phyloP scores from a whole-genome alignment of 2,888 invertebrate species.

The Melieria omissa region DNA sequence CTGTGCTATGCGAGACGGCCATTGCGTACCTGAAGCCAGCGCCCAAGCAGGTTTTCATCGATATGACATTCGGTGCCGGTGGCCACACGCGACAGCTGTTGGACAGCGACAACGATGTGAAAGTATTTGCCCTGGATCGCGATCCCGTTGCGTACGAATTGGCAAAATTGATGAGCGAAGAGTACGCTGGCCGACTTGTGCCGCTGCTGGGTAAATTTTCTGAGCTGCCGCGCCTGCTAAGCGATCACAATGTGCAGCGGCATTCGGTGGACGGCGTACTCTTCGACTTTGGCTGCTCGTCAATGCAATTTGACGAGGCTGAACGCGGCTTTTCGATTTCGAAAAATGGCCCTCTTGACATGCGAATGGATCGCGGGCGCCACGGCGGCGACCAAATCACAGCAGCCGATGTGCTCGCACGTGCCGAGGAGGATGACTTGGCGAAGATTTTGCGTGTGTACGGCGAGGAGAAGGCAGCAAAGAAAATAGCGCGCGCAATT shows the following conservation, averaged over 20 bases:
- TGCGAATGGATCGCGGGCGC: slow-evolving; percentile 91
- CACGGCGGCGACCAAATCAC: slow-evolving; percentile 78
- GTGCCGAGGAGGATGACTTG: slow-evolving; percentile 81
- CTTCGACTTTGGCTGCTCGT: slow-evolving; percentile 94
- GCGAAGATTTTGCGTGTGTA: slow-evolving; percentile 88
- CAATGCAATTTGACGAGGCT: slow-evolving; percentile 90
- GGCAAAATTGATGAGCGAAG: slow-evolving; percentile 73
- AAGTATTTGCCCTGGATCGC: slow-evolving; percentile 85
- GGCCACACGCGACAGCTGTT: slow-evolving; percentile 86
- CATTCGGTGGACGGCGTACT: slow-evolving; percentile 85
- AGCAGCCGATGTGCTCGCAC: slow-evolving; percentile 87
- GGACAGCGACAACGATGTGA: slow-evolving; percentile 73
- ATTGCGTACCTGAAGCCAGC: slow-evolving; percentile 74
- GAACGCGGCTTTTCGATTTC: slow-evolving; percentile 87
- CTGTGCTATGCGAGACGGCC: slow-evolving; percentile 81
- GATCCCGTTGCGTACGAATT: slow-evolving; percentile 83
- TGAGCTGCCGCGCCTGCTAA: slow-evolving; percentile 79
- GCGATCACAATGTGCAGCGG: slow-evolving; percentile 70
- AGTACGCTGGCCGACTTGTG: slow-evolving; percentile 77
- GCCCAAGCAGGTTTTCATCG: slow-evolving; percentile 77
- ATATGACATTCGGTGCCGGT: slow-evolving; percentile 97
- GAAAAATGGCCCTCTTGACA: slow-evolving; percentile 89
- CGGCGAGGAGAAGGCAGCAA: slow-evolving; percentile 90
- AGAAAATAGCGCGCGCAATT: slow-evolving; percentile 87
- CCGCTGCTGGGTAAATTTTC: slow-evolving; percentile 91